Evolutionary conservation across 2,797 vertebrate genomes (phyloP).

Genomic region (Rachycentron canadum): DNA sequence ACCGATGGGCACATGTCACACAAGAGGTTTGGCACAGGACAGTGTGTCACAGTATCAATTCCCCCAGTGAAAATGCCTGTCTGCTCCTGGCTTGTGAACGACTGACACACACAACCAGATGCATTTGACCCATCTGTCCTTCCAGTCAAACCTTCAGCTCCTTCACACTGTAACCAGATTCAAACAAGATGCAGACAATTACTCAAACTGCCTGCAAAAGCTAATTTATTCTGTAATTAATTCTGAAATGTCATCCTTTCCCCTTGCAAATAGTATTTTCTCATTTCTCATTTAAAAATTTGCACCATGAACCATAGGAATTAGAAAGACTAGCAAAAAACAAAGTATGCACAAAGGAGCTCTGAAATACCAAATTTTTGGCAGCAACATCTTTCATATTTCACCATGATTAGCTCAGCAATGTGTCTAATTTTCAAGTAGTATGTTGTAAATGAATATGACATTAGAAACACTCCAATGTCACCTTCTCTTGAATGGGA

Average conservation of each 20-base stretch:
- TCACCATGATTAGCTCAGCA: slow-evolving; percentile 11
- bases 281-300: slow-evolving; percentile 57
- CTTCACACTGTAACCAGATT: slow-evolving; percentile 61
- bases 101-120: slow-evolving; percentile 44
- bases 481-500: background rate
- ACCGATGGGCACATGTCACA: slow-evolving; percentile 29
- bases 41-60: slow-evolving; percentile 63
- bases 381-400: slow-evolving; percentile 19
- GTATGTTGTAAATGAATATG: background rate
- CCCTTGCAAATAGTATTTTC: slow-evolving; percentile 62
- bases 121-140: slow-evolving; percentile 52
- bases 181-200: slow-evolving; percentile 64
- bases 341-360: slow-evolving; percentile 15
- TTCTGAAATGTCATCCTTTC: slow-evolving; percentile 76
- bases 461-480: background rate
- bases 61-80: slow-evolving; percentile 41
- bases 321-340: slow-evolving; percentile 1
- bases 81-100: slow-evolving; percentile 48
- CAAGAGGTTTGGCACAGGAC: slow-evolving; percentile 26
- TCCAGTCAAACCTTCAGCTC: slow-evolving; percentile 51
- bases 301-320: slow-evolving; percentile 47
- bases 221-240: slow-evolving; percentile 82
- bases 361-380: slow-evolving; percentile 22
- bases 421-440: slow-evolving; percentile 3
- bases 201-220: slow-evolving; percentile 53